Conservation (phyloP, 1,140 invertebrate species). For the Tetramorium parvispinum region DNA sequence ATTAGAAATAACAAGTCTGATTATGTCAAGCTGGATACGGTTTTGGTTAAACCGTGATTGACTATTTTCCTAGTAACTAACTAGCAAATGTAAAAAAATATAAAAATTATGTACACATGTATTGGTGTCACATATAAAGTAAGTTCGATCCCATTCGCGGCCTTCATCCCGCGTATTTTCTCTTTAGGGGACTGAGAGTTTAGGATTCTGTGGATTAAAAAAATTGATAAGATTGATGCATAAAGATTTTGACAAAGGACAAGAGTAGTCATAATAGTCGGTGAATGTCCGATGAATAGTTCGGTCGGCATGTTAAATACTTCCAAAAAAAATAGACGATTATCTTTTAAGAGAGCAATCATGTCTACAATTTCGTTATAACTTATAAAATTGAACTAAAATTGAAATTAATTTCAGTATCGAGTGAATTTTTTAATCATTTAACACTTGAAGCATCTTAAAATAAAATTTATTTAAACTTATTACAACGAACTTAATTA, state of each 20-base stretch:
- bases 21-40: neutral
- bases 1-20: neutral
- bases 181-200: too few species aligned
- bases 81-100: neutral
- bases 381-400: neutral
- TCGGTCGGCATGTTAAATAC: too few species aligned
- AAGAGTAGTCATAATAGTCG: too few species aligned
- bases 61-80: neutral
- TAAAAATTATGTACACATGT: too few species aligned
- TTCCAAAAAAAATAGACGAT: neutral
- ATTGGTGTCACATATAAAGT: too few species aligned
- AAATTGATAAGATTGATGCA: too few species aligned
- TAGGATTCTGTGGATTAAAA: too few species aligned
- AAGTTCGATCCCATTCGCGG: too few species aligned
- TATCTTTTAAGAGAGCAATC: neutral
- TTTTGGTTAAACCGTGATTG: neutral
- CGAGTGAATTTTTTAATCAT: neutral
- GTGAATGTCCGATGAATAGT: too few species aligned
- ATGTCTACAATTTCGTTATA: neutral
- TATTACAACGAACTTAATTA: neutral
- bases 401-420: neutral
- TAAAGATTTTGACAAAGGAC: too few species aligned
- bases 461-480: constrained; percentile 10
- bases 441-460: neutral
- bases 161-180: too few species aligned